Conservation (phyloP, 2,113 vertebrate species). For the Rhombomys opimus region DNA sequence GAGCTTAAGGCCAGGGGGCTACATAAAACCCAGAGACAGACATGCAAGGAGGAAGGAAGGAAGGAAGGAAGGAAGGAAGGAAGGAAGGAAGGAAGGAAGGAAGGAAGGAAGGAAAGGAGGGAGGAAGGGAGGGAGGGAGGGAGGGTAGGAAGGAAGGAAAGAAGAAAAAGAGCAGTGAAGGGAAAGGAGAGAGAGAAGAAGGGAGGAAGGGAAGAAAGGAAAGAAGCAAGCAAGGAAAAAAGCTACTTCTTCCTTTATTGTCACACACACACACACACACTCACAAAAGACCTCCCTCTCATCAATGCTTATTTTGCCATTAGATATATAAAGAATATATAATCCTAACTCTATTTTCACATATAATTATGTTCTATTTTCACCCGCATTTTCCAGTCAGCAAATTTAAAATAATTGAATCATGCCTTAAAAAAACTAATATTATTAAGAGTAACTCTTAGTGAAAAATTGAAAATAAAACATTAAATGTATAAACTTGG, state of each 20-base stretch:
- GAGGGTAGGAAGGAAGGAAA: accelerated
- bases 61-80: accelerated
- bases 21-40: not conserved
- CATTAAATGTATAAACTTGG: conserved; percentile 8
- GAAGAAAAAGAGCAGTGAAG: accelerated
- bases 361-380: conserved; percentile 52
- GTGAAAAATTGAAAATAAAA: conserved; percentile 16
- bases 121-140: accelerated
- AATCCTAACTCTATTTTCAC: conserved; percentile 27
- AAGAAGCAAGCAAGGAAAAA: not conserved
- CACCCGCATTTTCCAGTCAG: not conserved
- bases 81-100: accelerated
- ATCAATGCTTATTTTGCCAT: conserved; percentile 4
- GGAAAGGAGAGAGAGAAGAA: accelerated
- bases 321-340: not conserved
- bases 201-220: too few species aligned
- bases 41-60: accelerated
- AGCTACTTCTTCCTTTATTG: not conserved
- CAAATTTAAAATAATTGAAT: conserved; percentile 50
- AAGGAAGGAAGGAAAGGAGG: too few species aligned
- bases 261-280: not conserved
- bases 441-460: conserved; percentile 39
- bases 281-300: not conserved
- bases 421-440: not conserved
- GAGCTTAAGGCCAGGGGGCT: not conserved